These are phyloP conservation scores for Petrophora chlorosata DNA, from an alignment of 2,888 invertebrate species.

Conservation along the genomic window DNA sequence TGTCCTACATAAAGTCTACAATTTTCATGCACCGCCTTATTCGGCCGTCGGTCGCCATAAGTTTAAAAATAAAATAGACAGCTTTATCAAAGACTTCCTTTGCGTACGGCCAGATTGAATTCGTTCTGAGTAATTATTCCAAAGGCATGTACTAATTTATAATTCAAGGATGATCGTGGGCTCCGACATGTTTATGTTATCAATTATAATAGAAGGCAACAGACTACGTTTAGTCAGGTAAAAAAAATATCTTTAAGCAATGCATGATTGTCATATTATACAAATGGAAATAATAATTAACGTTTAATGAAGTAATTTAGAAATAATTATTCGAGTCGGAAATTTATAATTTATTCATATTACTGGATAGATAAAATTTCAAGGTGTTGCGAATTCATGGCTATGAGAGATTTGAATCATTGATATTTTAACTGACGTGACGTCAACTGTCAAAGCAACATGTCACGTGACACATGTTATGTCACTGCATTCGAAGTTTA, in stretches of 20 bases:
- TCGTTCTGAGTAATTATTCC: slow-evolving; percentile 58
- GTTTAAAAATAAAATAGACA: slow-evolving; percentile 62
- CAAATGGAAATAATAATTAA: slow-evolving; percentile 33
- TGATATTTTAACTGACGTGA: slow-evolving; percentile 37
- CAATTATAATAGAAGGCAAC: slow-evolving; percentile 40
- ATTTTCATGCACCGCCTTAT: slow-evolving; percentile 46
- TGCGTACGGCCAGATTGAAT: slow-evolving; percentile 55
- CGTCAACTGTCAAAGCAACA: slow-evolving; percentile 12
- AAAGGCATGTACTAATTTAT: slow-evolving; percentile 49
- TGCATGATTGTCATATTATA: slow-evolving; percentile 36
- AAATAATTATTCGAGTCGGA: slow-evolving; percentile 21
- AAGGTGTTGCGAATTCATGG: slow-evolving; percentile 15
- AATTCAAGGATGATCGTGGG: slow-evolving; percentile 48
- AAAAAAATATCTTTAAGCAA: slow-evolving; percentile 39
- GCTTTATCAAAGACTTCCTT: slow-evolving; percentile 69
- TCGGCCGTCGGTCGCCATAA: slow-evolving; percentile 25
- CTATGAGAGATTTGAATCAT: slow-evolving; percentile 32
- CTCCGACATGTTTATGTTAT: slow-evolving; percentile 33
- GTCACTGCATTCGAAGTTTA: slow-evolving; percentile 46
- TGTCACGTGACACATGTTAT: slow-evolving; percentile 46
- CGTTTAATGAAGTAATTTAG: slow-evolving; percentile 32
- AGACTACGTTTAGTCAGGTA: slow-evolving; percentile 33
- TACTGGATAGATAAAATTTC: slow-evolving; percentile 12
- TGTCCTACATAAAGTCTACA: background rate
- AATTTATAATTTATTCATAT: slow-evolving; percentile 16